Evolutionary conservation across 2,888 invertebrate genomes (phyloP), one percentile per base, ranked within the genome.

Genomic region (Tillus elongatus): DNA sequence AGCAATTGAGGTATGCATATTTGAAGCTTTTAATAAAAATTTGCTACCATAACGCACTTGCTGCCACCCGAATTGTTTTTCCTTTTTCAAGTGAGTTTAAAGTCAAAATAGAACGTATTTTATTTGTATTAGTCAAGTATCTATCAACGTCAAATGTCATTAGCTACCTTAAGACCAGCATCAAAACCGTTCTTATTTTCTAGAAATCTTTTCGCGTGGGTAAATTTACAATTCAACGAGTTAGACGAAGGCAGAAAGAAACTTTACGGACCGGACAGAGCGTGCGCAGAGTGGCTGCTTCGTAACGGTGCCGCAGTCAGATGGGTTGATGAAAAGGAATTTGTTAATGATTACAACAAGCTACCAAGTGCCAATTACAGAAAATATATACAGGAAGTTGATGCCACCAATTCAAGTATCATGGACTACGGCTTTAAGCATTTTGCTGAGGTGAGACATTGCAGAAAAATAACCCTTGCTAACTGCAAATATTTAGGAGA

Each of bases 251-350:
- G 77, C 0, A 73, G 89, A 24, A 69, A 82, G 24, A 69, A 76
- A 55, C 55, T 68, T 47, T 73, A 91, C 27, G 97, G 97, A 0
- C 79, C 93, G 0, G 90, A 97, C 58, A 70, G 88, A 35, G 79
- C 84, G 2, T 95, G 95, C 64, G 92, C 95, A 0, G 96, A 97
- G 65, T 97, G 97, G 96, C 69, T 96, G 3, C 66, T 97, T 15
- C 74, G 84, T 46, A 93, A 93, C 67, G 95, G 95, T 2, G 95
- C 89, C 2, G 70, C 73, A 37, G 75, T 96, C 0, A 77, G 76
- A 42, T 91, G 85, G 76, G 73, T 71, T 16, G 51, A 51, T 15
- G 51, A 57, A 3, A 52, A 64, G 1, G 69, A 73, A 2, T 74
- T 64, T 49, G 58, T 75, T 24, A 47, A 53, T 0, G 81, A 92